A percentile compares a stretch with the other conserved stretches of the same genome.
phyloP scores from a whole-genome alignment of 2,797 vertebrate genomes.

The Florisuga fusca region DNA sequence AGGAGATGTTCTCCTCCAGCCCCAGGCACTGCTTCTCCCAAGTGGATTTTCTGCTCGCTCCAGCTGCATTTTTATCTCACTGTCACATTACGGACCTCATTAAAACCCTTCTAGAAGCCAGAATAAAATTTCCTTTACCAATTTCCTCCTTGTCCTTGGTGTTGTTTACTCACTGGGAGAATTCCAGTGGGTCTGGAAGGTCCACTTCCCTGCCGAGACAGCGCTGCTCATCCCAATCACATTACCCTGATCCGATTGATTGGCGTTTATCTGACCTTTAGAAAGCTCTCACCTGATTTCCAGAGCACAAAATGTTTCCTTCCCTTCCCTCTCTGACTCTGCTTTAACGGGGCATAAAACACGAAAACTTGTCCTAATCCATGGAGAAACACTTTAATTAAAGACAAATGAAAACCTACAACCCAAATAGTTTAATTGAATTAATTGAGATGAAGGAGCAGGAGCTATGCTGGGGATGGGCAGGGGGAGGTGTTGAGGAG shows the following conservation, averaged over 20 bases:
- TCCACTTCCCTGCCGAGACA: background rate
- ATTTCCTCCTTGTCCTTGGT: background rate
- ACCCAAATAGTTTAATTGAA: accelerated
- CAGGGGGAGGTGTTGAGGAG: background rate
- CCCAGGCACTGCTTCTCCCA: background rate
- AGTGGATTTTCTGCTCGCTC: background rate
- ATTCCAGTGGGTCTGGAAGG: conserved; percentile 34
- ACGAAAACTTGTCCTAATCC: background rate
- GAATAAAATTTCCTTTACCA: conserved; percentile 27
- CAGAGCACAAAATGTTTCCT: background rate
- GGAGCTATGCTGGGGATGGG: background rate
- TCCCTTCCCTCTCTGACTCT: background rate
- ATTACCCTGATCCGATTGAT: background rate
- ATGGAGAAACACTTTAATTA: accelerated
- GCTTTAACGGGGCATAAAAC: background rate
- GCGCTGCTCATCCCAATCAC: background rate
- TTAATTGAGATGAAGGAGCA: background rate
- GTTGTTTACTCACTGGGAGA: background rate
- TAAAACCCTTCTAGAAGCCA: background rate
- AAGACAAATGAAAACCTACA: background rate
- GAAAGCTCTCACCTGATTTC: background rate
- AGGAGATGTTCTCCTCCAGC: background rate
- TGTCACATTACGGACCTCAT: background rate
- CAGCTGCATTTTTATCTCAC: background rate
- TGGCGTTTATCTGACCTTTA: background rate